Conservation (phyloP, 2,888 invertebrate species). For the Leptogaster cylindrica region DNA sequence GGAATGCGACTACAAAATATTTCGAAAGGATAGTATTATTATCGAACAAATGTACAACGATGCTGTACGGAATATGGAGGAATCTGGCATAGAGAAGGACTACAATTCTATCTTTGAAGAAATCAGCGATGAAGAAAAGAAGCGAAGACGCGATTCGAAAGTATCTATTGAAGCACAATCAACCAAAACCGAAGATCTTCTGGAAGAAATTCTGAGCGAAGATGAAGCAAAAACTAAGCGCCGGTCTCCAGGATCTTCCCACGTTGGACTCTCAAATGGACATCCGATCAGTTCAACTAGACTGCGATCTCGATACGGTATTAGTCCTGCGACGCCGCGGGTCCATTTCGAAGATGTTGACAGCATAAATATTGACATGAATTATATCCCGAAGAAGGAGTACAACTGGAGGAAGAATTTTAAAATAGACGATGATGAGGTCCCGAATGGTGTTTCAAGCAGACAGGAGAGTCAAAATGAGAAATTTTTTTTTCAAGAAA, state of each 20-base stretch:
- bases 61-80: conserved; percentile 58
- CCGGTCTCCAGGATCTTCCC: neutral
- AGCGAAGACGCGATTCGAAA: neutral
- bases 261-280: neutral
- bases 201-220: conserved; percentile 42
- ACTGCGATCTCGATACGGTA: conserved; percentile 58
- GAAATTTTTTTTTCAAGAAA: no score
- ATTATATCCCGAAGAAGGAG: conserved; percentile 58
- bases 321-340: conserved; percentile 51
- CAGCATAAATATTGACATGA: conserved; percentile 54
- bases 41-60: conserved; percentile 61
- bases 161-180: neutral
- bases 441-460: conserved; percentile 32
- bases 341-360: conserved; percentile 52
- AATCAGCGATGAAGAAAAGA: conserved; percentile 46
- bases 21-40: no score
- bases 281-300: conserved; percentile 51
- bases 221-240: conserved; percentile 19
- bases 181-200: conserved; percentile 33
- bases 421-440: conserved; percentile 54
- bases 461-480: neutral
- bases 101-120: conserved; percentile 57
- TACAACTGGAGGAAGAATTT: conserved; percentile 61
- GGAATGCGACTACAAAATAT: no score
- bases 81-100: conserved; percentile 58